Evolutionary conservation across 2,888 invertebrate genomes (phyloP), one percentile per base, ranked within the genome.

Genomic region (Caenorhabditis sp.): DNA sequence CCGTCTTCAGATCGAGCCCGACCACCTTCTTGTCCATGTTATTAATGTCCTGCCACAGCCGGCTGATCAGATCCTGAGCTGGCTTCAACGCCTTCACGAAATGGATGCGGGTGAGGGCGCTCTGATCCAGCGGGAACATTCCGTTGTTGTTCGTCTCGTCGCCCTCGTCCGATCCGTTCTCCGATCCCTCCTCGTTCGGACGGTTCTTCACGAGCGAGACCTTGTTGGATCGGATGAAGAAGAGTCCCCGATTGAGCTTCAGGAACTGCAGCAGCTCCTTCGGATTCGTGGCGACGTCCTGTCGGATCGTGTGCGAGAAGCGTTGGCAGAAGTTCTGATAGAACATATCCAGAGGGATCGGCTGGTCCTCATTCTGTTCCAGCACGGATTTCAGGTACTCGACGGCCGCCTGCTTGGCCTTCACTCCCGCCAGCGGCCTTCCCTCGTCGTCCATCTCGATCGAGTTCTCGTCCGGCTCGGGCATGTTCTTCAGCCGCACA

Each of bases 1-100:
- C 94, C 15, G 96, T 95, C 91, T 96, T 96, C 86, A 95, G 95
- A 89, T 96, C 96, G 87, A 96, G 93, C 0, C 95, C 94, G 22
- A 96, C 92, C 7, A 90, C 85, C n/a, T 85, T 82, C 48, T 77
- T 79, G 13, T 79, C 80, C 72, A 78, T 70, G 11, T 74, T 68
- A 65, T 84, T 81, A 8, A 87, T 53, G 30, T 88, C 87, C 20
- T 78, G 66, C 75, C 80, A 79, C 9, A 87, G 56, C 32, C 79
- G 76, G 4, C 79, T 73, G 37, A 87, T 80, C n/a, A 84, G 56
- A 43, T 87, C 86, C 80, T 86, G 86, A 17, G 89, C 89, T 9
- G 83, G 82, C 76, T 86, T 86, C 27, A 89, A 63, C 5, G 88
- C 81, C 59, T 85, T 87, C 11, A 87, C 86, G 43, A 86, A 81